A percentile compares a stretch with the other conserved stretches of the same genome.
Evolutionary conservation across 2,888 invertebrate species (phyloP).

Genomic region (Uloborus plumipes): DNA sequence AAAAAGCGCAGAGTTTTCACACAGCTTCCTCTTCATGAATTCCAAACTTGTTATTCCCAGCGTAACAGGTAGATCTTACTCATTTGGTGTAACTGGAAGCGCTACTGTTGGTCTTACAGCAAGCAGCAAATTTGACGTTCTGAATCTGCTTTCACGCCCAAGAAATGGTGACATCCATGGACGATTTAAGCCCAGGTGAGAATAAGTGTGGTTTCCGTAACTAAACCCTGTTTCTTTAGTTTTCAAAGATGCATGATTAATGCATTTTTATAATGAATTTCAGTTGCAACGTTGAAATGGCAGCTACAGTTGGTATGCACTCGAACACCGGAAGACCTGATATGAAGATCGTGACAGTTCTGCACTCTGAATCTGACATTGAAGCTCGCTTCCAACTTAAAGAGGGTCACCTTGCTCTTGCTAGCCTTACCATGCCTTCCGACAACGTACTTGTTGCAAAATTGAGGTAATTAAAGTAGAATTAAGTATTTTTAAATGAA

Average conservation of each 20-base stretch:
- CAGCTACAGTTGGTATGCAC: slow-evolving; percentile 41
- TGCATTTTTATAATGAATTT: not conserved
- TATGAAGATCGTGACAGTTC: slow-evolving; percentile 25
- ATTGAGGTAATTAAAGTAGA: slow-evolving; percentile 30
- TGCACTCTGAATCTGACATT: slow-evolving; percentile 41
- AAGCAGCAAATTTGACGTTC: slow-evolving; percentile 34
- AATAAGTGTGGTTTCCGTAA: not conserved
- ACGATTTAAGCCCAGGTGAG: slow-evolving; percentile 47
- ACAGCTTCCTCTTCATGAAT: slow-evolving; percentile 52
- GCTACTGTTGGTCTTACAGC: slow-evolving; percentile 54
- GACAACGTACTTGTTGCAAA: slow-evolving; percentile 41
- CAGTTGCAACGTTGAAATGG: slow-evolving; percentile 46
- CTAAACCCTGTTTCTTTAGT: not conserved
- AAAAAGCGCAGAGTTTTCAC: slow-evolving; percentile 34
- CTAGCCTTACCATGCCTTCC: slow-evolving; percentile 34
- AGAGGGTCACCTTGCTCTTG: slow-evolving; percentile 40
- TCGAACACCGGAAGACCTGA: slow-evolving; percentile 39
- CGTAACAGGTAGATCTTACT: slow-evolving; percentile 55
- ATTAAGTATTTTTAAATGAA: not conserved
- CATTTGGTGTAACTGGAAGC: slow-evolving; percentile 51
- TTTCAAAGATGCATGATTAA: not conserved
- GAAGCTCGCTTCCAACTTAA: slow-evolving; percentile 31
- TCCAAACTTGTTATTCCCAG: slow-evolving; percentile 54
- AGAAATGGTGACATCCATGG: slow-evolving; percentile 31
- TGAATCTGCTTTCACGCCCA: slow-evolving; percentile 30